Evolutionary conservation across 2,888 invertebrate species (phyloP), one percentile per base, ranked within the genome.

Genomic region (Stenolophus ochropezus): DNA sequence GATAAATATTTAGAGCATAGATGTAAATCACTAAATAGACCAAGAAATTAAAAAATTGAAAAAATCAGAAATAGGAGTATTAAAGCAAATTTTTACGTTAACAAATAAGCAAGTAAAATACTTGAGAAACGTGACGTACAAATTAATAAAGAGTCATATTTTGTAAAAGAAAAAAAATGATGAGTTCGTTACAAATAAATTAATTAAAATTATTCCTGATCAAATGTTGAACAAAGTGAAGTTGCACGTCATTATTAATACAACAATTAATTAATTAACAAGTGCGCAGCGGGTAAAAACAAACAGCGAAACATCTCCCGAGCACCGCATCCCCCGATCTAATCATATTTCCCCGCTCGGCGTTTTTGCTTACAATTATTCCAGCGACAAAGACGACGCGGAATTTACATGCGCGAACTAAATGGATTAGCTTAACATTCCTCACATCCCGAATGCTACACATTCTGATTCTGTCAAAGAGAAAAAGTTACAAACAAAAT

Each of bases 361-460:
- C 61, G 61, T 61, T 61, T 61, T 61, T 61, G 61, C 61, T 25
- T n/a, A 61, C 61, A 61, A 61, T 61, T 61, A 61, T 61, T 61
- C 61, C 25, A 4, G 61, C 23, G 61, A 61, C 61, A 61, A 61
- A 61, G 61, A 61, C 61, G n/a, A 23, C 25, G n/a, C 25, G 25
- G 25, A 61, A 61, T 61, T 61, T 61, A 61, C 61, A 61, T 61
- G 61, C 11, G n/a, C 23, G 25, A 56, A 61, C 23, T 61, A 61
- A 61, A 61, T 61, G 61, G 61, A 61, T 61, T 61, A 61, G 25
- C 61, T 25, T 61, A 61, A 25, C 61, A 61, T 61, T 61, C 61
- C 61, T 61, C 23, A 61, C 25, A n/a, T 61, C 14, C 6, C n/a
- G 25, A 61, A 25, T 61, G 11, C 23, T 23, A 61, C 61, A 61